Percentiles rank a stretch among this genome's conserved stretches.
These are phyloP conservation scores for Coelogynopora nodosa DNA, from an alignment of 2,888 invertebrate species.

Conservation along the genomic window DNA sequence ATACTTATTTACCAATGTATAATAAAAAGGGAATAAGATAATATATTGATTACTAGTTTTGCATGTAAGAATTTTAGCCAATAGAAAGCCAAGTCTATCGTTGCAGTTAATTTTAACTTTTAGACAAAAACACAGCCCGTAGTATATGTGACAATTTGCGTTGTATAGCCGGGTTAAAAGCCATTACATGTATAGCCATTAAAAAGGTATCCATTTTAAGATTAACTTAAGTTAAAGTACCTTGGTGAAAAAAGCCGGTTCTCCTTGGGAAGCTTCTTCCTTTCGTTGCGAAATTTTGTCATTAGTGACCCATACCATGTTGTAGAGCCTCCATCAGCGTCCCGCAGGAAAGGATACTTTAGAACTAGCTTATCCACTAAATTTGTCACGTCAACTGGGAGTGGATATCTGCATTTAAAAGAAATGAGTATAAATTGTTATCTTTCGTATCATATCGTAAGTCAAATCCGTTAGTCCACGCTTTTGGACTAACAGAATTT, in stretches of 20 bases:
- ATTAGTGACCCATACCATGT: neutral
- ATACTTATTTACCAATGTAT: no score
- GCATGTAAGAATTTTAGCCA: neutral
- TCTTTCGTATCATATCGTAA: no score
- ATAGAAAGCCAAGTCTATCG: neutral
- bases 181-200: no score
- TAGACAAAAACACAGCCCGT: neutral
- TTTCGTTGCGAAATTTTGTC: neutral
- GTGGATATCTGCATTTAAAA: neutral
- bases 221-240: no score
- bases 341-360: neutral
- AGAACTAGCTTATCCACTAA: neutral
- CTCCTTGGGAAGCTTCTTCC: neutral
- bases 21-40: no score
- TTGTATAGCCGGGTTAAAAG: neutral
- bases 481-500: neutral
- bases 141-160: neutral
- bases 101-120: neutral
- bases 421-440: neutral
- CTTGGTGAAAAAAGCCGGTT: neutral
- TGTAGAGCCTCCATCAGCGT: neutral
- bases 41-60: neutral
- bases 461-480: no score
- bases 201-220: no score
- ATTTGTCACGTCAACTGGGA: neutral